Base-by-base conservation (phyloP, 1,140 invertebrate genomes). In the Holcopasites calliopsidis region DNA sequence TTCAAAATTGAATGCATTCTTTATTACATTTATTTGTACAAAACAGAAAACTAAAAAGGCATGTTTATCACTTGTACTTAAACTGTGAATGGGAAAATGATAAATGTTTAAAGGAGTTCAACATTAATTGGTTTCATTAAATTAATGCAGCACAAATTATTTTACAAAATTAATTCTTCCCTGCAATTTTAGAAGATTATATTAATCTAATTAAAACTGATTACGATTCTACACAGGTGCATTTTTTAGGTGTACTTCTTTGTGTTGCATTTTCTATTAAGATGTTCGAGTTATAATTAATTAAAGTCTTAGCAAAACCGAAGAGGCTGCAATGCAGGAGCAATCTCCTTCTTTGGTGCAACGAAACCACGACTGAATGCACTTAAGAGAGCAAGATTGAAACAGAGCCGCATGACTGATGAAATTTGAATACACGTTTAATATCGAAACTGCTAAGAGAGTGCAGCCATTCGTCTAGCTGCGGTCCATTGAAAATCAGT, bases 401-500 rank as follows among this genome's bases (percentile, higher is more conserved):
- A 66, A 47, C 40, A 21, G 35, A 26, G 16, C 28, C 31, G 62
- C 52, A 21, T 47, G 26, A 44, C 49, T 54, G 61, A 62, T 61
- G 61, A 75, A 57, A 79, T 79, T 75, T 79, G 72, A 79, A 79
- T 79, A 55, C 47, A 23, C 49, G 26, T 54, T 76, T 76, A 79
- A 79, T 76, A 26, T 65, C 23, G 64, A 28, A 75, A 26, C 55
- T 57, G 26, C 28, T 66, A 35, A 62, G 58, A 60, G 65, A 31
- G 54, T 33, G 38, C 50, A 52, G 77, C 72, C 66, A 76, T 79
- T 79, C 66, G 60, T 11, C 21, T 44, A 42, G 72, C 40, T 44
- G 21, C 18, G 38, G 44, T 23, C 77, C 74, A 79, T 79, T 79
- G 77, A 79, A 79, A 79, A 79, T 79, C 55, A 79, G 77, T 77